Percentiles rank a stretch among this genome's conserved stretches.
phyloP scores from a whole-genome alignment of 2,888 invertebrate species.

The Cantharis lateralis region DNA sequence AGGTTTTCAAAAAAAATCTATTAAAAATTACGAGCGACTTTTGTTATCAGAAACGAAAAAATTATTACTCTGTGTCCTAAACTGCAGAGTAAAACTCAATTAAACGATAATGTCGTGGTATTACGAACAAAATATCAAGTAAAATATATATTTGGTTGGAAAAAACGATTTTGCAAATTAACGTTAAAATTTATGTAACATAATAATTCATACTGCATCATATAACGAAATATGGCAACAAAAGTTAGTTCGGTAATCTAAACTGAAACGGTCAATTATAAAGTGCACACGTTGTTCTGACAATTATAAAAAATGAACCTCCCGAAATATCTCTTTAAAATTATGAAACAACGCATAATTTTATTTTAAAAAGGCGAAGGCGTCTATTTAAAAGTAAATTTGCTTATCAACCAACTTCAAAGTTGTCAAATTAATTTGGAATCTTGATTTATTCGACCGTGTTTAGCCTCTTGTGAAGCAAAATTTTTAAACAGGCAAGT shows the following conservation, averaged over 20 bases:
- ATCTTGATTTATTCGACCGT: neutral
- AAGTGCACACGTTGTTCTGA: slow-evolving; percentile 38
- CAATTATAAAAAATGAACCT: slow-evolving; percentile 38
- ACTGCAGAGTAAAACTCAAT: slow-evolving; percentile 12
- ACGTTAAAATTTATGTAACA: slow-evolving; percentile 31
- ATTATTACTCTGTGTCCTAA: slow-evolving; percentile 19
- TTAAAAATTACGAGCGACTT: neutral
- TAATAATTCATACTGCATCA: slow-evolving; percentile 31
- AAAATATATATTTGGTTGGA: slow-evolving; percentile 1
- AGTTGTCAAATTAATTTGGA: neutral
- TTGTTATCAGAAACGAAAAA: neutral
- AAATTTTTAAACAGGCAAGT: neutral
- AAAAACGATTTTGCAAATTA: slow-evolving; percentile 33
- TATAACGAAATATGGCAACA: slow-evolving; percentile 38
- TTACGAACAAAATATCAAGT: slow-evolving; percentile 16
- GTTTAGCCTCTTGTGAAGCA: neutral
- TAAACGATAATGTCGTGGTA: slow-evolving; percentile 21
- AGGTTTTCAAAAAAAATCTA: neutral
- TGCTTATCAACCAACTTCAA: neutral
- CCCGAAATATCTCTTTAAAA: slow-evolving; percentile 32
- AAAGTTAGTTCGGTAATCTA: slow-evolving; percentile 37
- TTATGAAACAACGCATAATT: neutral
- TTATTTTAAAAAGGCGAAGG: neutral
- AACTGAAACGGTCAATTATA: slow-evolving; percentile 39
- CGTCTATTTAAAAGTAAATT: neutral